Evolutionary conservation across 2,113 vertebrate genomes (phyloP), one percentile per base, ranked within the genome.

Genomic region (Nipponia nippon): DNA sequence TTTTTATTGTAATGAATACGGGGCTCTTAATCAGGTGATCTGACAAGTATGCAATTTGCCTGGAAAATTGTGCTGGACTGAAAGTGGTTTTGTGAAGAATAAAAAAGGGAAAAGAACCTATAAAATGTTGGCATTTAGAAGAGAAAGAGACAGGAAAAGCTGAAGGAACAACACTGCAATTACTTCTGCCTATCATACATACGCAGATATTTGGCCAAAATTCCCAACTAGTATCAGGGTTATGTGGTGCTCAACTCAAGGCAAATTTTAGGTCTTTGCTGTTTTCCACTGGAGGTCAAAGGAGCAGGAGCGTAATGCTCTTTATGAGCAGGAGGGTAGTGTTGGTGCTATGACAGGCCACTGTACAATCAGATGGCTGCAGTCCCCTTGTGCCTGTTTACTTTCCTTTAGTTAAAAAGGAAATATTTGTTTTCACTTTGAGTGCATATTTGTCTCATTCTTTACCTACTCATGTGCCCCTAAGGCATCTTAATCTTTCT

Each of bases 21-120:
- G 61, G 92, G 70, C 90, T 97, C 95, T 97, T 97, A 89, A 96
- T 98, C 98, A 98, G 96, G 95, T 96, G 80, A 81, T 96, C 96
- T 97, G 98, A 98, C 97, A 97, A 94, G 89, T 76, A 59, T 20
- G 19, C 85, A 94, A 82, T 95, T 97, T 98, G 80, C 96, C 91
- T 78, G 94, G 96, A 96, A 98, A 98, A 97, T 96, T 96, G 94
- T 79, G 69, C 92, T 72, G 88, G 88, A 71, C 71, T 93, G 59
- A 27, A 97, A 97, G 90, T 89, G 87, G 44, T 84, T 95, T 95
- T 87, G 69, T 92, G 86, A 82, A 87, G 90, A 97, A 94, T 88
- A 82, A 95, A 92, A 93, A 47, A 94, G 90, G 80, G 44, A 73
- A 84, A 95, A 88, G 94, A 77, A 80, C 75, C 10, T 7, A 83